Percentiles rank a stretch among this genome's conserved stretches.
These are phyloP conservation scores for Garra rufa DNA, from an alignment of 2,113 vertebrate genomes.

Conservation along the genomic window DNA sequence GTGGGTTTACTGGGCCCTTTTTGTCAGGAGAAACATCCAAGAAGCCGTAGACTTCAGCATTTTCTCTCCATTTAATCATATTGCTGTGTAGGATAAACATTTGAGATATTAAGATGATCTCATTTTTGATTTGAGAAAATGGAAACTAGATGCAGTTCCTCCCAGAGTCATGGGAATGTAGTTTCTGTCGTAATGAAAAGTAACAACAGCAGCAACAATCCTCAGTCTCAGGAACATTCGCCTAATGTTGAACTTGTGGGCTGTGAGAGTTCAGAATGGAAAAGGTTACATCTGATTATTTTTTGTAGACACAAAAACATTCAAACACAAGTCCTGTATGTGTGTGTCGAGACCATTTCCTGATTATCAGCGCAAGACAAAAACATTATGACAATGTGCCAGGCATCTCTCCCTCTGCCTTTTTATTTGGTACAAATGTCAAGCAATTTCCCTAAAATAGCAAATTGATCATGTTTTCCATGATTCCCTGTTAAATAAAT, in stretches of 20 bases:
- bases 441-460: constrained; percentile 62
- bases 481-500: constrained; percentile 34
- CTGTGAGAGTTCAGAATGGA: neutral
- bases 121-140: constrained; percentile 11
- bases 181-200: neutral
- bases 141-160: neutral
- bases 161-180: neutral
- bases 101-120: neutral
- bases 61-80: neutral
- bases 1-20: neutral
- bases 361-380: constrained; percentile 3
- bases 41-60: neutral
- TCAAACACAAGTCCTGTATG: neutral
- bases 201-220: neutral
- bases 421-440: constrained; percentile 65
- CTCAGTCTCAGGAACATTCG: neutral
- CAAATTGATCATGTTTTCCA: constrained; percentile 53
- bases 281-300: constrained; percentile 4
- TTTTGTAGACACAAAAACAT: neutral
- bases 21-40: neutral
- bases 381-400: constrained; percentile 19
- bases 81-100: neutral
- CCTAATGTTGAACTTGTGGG: neutral
- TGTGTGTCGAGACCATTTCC: neutral
- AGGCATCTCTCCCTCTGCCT: neutral